Evolutionary conservation across 2,797 vertebrate species (phyloP).

Genomic region (Rhadinocentrus ornatus): DNA sequence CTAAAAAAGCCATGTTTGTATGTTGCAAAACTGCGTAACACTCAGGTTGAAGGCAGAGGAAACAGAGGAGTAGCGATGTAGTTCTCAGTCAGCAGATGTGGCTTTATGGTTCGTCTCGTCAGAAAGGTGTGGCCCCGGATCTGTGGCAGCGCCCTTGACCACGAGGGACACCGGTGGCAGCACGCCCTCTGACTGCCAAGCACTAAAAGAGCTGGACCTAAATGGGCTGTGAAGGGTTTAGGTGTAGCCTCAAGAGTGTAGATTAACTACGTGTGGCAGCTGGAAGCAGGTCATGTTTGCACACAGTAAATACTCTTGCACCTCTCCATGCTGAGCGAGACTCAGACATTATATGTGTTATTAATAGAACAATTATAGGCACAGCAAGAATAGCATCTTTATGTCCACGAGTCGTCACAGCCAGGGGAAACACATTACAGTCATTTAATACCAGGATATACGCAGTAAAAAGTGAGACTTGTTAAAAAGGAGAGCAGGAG

Average conservation of each 20-base stretch:
- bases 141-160: constrained; percentile 33
- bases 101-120: constrained; percentile 20
- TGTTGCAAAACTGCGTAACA: neutral
- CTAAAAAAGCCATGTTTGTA: neutral
- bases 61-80: constrained; percentile 1
- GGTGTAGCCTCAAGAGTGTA: constrained; percentile 63
- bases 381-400: constrained; percentile 68
- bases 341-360: constrained; percentile 56
- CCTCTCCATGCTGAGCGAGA: constrained; percentile 47
- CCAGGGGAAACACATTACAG: constrained; percentile 68
- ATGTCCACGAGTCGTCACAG: constrained; percentile 57
- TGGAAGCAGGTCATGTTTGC: constrained; percentile 61
- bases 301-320: constrained; percentile 68
- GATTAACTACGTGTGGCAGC: constrained; percentile 72
- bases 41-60: constrained; percentile 2
- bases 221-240: constrained; percentile 56
- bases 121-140: constrained; percentile 37
- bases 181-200: constrained; percentile 58
- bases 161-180: constrained; percentile 39
- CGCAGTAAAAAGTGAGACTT: constrained; percentile 66
- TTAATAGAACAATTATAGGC: constrained; percentile 72
- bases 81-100: neutral
- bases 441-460: constrained; percentile 71
- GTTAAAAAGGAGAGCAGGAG: constrained; percentile 62
- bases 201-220: constrained; percentile 38